These are phyloP conservation scores for Philypnodon macrostomus DNA, from an alignment of 2,797 vertebrate species.

Conservation along the genomic window DNA sequence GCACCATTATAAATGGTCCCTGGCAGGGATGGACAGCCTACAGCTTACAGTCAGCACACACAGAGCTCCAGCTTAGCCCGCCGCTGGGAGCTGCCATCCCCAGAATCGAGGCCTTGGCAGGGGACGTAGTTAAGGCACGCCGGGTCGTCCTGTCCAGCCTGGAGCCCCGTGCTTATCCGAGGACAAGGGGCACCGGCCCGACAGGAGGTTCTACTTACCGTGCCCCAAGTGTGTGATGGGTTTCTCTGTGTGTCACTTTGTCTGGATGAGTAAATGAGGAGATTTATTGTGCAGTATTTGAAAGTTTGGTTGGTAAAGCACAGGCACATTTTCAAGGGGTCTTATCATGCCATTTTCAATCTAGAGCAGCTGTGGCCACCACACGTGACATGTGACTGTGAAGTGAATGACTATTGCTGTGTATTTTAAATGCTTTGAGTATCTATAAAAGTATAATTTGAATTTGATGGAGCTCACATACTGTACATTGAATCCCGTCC, in stretches of 20 bases:
- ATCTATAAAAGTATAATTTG: too few relatives aligned
- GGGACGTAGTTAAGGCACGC: conserved; percentile 53
- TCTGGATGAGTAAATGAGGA: conserved; percentile 9
- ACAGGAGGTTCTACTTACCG: conserved; percentile 44
- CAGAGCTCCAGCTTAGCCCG: conserved; percentile 54
- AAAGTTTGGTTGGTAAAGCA: too few relatives aligned
- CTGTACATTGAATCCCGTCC: too few relatives aligned
- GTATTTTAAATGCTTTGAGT: too few relatives aligned
- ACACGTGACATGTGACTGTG: too few relatives aligned
- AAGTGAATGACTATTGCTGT: too few relatives aligned
- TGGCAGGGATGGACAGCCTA: conserved; percentile 44
- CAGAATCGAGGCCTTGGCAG: conserved; percentile 63
- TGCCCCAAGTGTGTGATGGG: conserved; percentile 38
- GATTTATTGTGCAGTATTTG: too few relatives aligned
- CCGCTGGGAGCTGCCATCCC: conserved; percentile 63
- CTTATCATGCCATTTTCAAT: too few relatives aligned
- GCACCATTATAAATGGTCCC: conserved; percentile 49
- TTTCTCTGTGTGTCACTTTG: conserved; percentile 43
- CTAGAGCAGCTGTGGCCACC: too few relatives aligned
- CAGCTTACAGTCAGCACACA: conserved; percentile 43
- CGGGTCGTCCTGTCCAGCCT: conserved; percentile 55
- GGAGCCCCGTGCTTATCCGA: conserved; percentile 55
- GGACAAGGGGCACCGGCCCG: conserved; percentile 36
- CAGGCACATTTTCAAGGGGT: too few relatives aligned
- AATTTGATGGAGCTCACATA: too few relatives aligned